Conservation (phyloP, 2,797 vertebrate genomes). For the Nothura maculosa region DNA sequence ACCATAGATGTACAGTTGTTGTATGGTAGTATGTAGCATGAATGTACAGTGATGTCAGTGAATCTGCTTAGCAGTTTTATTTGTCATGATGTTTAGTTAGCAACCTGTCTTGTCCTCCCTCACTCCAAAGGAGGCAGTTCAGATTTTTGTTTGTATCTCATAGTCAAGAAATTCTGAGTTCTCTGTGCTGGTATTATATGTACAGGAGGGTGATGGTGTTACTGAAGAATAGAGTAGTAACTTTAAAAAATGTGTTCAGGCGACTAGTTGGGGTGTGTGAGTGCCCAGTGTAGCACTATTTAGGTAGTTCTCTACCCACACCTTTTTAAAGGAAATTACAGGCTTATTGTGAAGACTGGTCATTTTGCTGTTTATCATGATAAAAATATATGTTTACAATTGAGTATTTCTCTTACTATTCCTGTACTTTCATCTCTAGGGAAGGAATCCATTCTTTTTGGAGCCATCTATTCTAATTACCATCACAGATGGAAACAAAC, state of each 20-base stretch:
- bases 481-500: constrained; percentile 98
- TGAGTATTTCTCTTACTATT: constrained; percentile 5
- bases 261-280: rapidly evolving
- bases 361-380: not conserved
- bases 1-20: not conserved
- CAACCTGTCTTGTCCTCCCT: not conserved
- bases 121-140: not conserved
- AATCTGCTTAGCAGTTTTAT: not conserved
- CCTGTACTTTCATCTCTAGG: constrained; percentile 81
- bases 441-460: constrained; percentile 98
- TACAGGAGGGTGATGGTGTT: not conserved
- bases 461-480: constrained; percentile 99
- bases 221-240: not conserved
- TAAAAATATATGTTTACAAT: not conserved
- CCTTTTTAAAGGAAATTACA: not conserved
- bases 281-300: not conserved
- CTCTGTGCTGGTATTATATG: not conserved
- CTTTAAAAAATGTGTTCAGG: not conserved
- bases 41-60: not conserved
- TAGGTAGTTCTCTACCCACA: not conserved
- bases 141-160: not conserved
- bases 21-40: not conserved
- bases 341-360: not conserved
- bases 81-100: not conserved
- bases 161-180: not conserved